Evolutionary conservation across 1,140 invertebrate genomes (phyloP).

Genomic region (Pseudomyrmex pallidus): DNA sequence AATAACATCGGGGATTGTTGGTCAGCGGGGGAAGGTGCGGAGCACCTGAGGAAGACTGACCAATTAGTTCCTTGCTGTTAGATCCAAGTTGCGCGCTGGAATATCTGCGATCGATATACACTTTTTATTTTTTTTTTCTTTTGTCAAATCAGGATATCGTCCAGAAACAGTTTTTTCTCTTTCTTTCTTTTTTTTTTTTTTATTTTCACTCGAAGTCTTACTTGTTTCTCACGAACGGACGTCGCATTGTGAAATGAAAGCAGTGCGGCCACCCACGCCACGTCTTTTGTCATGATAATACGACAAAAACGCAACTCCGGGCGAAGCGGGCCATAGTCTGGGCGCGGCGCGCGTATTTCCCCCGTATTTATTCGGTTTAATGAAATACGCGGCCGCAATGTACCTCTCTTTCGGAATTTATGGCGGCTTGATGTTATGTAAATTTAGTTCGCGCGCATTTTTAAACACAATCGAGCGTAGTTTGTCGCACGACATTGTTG

Average conservation of each 20-base stretch:
- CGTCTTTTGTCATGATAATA: conserved; percentile 76
- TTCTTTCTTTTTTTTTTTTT: neutral
- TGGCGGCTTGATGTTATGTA: conserved; percentile 68
- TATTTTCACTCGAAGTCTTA: neutral
- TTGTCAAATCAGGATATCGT: neutral
- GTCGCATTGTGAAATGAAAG: conserved; percentile 8
- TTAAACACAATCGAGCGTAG: conserved; percentile 53
- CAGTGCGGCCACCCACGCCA: neutral
- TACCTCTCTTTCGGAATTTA: conserved; percentile 53
- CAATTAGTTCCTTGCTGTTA: conserved; percentile 72
- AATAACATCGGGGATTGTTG: conserved; percentile 66
- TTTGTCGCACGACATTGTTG: conserved; percentile 41
- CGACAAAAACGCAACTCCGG: conserved; percentile 64
- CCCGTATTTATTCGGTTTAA: conserved; percentile 69
- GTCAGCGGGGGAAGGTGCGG: conserved; percentile 4
- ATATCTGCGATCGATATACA: neutral
- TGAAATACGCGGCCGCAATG: conserved; percentile 63
- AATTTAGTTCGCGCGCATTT: conserved; percentile 71
- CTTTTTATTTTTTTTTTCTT: too few relatives aligned
- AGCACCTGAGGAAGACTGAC: conserved; percentile 36
- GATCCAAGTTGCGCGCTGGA: conserved; percentile 36
- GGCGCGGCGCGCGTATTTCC: conserved; percentile 28
- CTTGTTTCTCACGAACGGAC: neutral
- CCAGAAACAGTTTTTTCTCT: neutral
- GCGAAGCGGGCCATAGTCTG: neutral